Conservation (phyloP, 2,113 vertebrate genomes). For the Psephotus haematonotus region DNA sequence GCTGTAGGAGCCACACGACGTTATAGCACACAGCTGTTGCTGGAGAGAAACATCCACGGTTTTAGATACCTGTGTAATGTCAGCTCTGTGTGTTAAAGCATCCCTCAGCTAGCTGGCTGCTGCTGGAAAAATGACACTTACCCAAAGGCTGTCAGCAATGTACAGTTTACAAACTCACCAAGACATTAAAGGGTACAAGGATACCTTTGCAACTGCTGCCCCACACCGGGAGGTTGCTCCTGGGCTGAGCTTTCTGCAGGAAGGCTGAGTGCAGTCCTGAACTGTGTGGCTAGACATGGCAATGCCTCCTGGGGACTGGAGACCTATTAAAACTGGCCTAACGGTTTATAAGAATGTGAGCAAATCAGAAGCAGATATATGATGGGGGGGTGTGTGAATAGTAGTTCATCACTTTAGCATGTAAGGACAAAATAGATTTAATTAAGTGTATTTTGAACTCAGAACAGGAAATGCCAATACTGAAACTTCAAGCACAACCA, state of each 20-base stretch:
- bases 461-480: not conserved
- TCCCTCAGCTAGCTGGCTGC: not conserved
- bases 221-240: not conserved
- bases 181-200: rapidly evolving
- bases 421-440: not conserved
- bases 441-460: not conserved
- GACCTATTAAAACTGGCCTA: not conserved
- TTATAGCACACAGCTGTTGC: not conserved
- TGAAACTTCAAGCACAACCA: not conserved
- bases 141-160: rapidly evolving
- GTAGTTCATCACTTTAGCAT: not conserved
- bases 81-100: not conserved
- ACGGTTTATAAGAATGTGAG: not conserved
- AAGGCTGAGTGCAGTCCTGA: not conserved
- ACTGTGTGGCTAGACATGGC: not conserved
- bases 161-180: rapidly evolving
- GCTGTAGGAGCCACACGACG: not conserved
- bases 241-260: not conserved
- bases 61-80: not conserved
- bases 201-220: rapidly evolving
- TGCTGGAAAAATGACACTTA: not conserved
- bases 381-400: not conserved
- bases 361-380: not conserved
- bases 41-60: not conserved
- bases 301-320: not conserved